Base-by-base conservation (phyloP, 2,888 invertebrate species). In the Trissonchulus latispiculum region DNA sequence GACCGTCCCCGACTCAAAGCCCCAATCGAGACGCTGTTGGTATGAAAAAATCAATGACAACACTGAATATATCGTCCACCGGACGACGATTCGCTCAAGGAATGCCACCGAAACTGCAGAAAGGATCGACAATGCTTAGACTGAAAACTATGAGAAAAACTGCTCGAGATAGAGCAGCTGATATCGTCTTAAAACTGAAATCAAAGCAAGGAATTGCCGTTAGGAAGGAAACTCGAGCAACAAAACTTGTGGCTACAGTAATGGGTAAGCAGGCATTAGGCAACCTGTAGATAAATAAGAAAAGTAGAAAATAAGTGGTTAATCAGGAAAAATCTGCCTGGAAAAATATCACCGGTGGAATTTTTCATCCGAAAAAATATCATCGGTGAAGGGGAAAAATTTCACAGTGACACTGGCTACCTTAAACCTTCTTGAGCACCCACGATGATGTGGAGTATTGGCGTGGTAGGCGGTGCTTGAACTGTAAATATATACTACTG, bases 211-310 rank as follows among this genome's bases (percentile, higher is more conserved):
- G 82, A 72, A 80, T 82, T 80, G 81, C 80, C 2, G 79, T 82
- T 68, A 74, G 82, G n/a, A 72, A 83, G 72, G 81, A 82, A 71
- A 78, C 80, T 15, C 36, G 81, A 62, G 81, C 82, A 0, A 83
- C 83, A 0, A 82, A 83, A 74, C 79, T 83, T 23, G 81, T 84
- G 23, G 85, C 85, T 64, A 83, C 85, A 48, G 86, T 86, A 1
- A 81, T 86, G 77, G 84, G 86, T 76, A 80, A 84, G 64, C 84
- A n/a, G n/a, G n/a, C n/a, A n/a, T n/a, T n/a, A n/a, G n/a, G n/a
- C n/a, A n/a, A n/a, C n/a, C n/a, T n/a, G n/a, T n/a, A n/a, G n/a
- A n/a, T n/a, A n/a, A n/a, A n/a, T n/a, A n/a, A n/a, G n/a, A n/a
- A n/a, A n/a, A n/a, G n/a, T n/a, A n/a, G n/a, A n/a, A n/a, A n/a